Conservation (phyloP, 2,888 invertebrate species). For the Eupithecia subumbrata region DNA sequence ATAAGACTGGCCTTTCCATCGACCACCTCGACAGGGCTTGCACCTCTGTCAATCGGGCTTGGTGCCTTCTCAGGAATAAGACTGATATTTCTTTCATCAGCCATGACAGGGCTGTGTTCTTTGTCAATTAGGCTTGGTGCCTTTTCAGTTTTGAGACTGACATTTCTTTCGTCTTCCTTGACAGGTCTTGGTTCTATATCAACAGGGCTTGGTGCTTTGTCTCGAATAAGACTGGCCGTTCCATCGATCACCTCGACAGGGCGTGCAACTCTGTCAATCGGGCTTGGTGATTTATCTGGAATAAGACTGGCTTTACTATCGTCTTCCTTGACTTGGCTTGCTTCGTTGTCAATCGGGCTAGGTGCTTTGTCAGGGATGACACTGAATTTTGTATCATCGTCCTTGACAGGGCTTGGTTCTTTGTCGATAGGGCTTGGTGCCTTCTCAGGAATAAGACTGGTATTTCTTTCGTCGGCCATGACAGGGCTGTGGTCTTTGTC, state of each 20-base stretch:
- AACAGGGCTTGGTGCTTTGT: no score
- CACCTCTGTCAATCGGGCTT: conserved; percentile 12
- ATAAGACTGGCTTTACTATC: conserved; percentile 24
- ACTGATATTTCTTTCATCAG: background rate
- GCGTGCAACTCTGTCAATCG: no score
- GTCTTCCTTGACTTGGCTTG: conserved; percentile 5
- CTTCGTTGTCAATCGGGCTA: conserved; percentile 5
- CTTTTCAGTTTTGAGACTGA: no score
- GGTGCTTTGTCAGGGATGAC: conserved; percentile 15
- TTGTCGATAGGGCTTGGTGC: conserved; percentile 20
- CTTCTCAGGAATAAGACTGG: conserved; percentile 10
- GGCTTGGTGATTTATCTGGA: no score
- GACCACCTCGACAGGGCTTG: conserved; percentile 8
- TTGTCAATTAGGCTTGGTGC: no score
- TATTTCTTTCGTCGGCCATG: background rate
- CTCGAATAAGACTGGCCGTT: no score
- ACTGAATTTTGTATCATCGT: background rate
- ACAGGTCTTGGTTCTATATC: no score
- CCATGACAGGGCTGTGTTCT: background rate
- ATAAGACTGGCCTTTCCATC: conserved; percentile 16
- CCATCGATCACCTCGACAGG: no score
- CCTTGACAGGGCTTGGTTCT: background rate
- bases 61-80: conserved; percentile 20
- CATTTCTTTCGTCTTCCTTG: no score
- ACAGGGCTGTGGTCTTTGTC: background rate